phyloP scores from a whole-genome alignment of 2,888 invertebrate species.

The Harmothoe impar region DNA sequence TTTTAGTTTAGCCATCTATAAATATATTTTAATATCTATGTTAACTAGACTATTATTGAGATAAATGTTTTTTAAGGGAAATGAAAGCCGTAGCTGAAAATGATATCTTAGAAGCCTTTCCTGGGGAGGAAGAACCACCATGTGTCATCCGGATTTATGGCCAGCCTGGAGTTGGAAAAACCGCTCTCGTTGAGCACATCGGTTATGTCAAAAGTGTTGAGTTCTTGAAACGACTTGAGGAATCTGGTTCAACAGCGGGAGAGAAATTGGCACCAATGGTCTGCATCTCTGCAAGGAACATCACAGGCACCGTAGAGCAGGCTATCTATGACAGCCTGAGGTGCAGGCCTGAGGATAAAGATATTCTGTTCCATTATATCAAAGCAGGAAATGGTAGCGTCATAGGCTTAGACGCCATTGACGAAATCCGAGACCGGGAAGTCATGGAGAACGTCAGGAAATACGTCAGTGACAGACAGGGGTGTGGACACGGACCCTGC shows the following conservation, averaged over 20 bases:
- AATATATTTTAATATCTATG: no score
- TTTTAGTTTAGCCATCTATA: no score
- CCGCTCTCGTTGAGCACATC: not conserved
- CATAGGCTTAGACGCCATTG: not conserved
- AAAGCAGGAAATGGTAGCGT: not conserved
- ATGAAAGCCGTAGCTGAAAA: no score
- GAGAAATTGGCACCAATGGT: not conserved
- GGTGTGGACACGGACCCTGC: not conserved
- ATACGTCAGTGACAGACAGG: not conserved
- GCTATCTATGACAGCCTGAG: not conserved
- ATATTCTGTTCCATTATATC: not conserved
- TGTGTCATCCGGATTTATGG: not conserved
- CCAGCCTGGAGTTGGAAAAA: not conserved
- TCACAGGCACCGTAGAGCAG: not conserved
- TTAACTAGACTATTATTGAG: no score
- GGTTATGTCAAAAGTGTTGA: not conserved
- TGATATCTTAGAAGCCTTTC: no score
- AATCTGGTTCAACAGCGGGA: not conserved
- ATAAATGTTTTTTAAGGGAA: no score
- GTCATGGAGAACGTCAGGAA: not conserved
- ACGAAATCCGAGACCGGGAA: not conserved
- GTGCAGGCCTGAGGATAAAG: not conserved
- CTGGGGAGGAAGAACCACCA: no score
- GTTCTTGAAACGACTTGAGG: not conserved
- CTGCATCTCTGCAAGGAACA: not conserved